Evolutionary conservation across 2,797 vertebrate genomes (phyloP).

Genomic region (Fundulus diaphanus): DNA sequence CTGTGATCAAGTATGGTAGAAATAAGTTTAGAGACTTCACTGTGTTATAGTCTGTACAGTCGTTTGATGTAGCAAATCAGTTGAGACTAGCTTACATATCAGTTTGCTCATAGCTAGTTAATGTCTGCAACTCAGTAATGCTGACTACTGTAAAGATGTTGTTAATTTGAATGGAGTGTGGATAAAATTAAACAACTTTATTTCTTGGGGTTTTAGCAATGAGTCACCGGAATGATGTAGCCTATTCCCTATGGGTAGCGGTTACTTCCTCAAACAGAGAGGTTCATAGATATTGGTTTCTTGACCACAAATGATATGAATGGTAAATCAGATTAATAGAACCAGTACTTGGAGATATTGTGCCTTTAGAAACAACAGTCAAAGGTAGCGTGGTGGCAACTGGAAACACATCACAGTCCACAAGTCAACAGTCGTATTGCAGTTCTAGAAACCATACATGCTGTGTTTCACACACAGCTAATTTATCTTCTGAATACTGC

Average conservation of each 20-base stretch:
- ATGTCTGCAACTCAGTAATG: not conserved
- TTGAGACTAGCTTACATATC: not conserved
- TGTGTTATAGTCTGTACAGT: not conserved
- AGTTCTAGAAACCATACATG: not conserved
- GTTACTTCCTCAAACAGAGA: not conserved
- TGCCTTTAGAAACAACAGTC: not conserved
- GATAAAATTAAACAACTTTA: not conserved
- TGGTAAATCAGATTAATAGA: not conserved
- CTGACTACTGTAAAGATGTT: not conserved
- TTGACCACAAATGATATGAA: not conserved
- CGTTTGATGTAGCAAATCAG: slow-evolving; percentile 1
- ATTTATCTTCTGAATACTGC: not conserved
- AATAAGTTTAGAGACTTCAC: not conserved
- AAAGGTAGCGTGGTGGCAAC: not conserved
- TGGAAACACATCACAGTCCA: not conserved
- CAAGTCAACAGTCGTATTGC: not conserved
- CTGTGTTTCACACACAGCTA: not conserved
- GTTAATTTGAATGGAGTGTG: not conserved
- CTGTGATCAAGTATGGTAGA: not conserved
- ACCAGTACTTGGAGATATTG: not conserved
- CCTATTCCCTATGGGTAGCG: not conserved
- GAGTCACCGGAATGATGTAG: not conserved
- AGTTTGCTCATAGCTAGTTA: not conserved
- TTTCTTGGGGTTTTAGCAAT: not conserved
- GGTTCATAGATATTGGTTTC: not conserved